phyloP scores from a whole-genome alignment of 2,888 invertebrate species.

The Brachypalpus laphriformis region DNA sequence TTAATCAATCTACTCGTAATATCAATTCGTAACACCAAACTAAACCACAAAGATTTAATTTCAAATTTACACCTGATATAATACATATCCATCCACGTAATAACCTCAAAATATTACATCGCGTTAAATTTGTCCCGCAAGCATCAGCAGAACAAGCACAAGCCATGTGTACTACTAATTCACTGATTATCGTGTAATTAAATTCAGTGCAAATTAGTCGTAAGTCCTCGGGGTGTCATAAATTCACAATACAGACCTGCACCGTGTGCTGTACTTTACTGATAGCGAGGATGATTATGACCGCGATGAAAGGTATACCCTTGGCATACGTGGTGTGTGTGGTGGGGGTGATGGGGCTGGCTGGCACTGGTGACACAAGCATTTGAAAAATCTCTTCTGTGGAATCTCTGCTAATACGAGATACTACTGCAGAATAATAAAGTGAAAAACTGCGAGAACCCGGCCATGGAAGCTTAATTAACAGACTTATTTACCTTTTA shows the following conservation, averaged over 20 bases:
- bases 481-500: conserved; percentile 11
- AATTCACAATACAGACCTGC: conserved; percentile 14
- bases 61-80: not conserved
- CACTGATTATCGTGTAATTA: conserved; percentile 49
- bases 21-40: not conserved
- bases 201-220: conserved; percentile 58
- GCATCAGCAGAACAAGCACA: not conserved
- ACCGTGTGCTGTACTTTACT: conserved; percentile 23
- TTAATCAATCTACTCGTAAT: not conserved
- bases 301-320: conserved; percentile 27
- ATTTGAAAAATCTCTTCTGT: conserved; percentile 39
- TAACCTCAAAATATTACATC: not conserved
- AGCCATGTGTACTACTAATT: not conserved
- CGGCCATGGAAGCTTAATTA: conserved; percentile 15
- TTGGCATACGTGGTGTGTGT: not conserved
- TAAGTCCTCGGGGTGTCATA: conserved; percentile 43
- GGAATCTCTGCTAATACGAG: conserved; percentile 7
- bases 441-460: conserved; percentile 1
- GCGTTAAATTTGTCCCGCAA: not conserved
- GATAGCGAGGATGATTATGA: conserved; percentile 43
- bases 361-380: conserved; percentile 18
- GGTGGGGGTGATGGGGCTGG: not conserved
- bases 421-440: conserved; percentile 4
- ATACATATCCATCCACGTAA: not conserved
- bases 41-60: not conserved